A percentile compares a stretch with the other conserved stretches of the same genome.
Evolutionary conservation across 2,888 invertebrate species (phyloP).

Genomic region (Melanargia galathea): DNA sequence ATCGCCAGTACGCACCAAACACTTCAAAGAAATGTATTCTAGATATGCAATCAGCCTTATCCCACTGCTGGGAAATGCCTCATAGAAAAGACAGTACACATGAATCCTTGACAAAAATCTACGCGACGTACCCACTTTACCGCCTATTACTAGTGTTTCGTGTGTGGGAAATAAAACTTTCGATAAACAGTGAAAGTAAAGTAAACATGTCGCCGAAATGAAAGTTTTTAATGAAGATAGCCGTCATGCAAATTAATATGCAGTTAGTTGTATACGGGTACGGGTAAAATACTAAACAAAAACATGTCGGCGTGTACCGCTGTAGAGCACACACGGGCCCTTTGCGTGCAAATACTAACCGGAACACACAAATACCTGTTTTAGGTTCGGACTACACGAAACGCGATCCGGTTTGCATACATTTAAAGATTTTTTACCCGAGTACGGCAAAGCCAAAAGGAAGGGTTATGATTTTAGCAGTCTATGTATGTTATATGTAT

Average conservation of each 20-base stretch:
- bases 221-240: slow-evolving; percentile 13
- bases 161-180: slow-evolving; percentile 10
- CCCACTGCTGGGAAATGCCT: background rate
- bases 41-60: too few relatives aligned
- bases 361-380: slow-evolving; percentile 31
- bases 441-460: too few relatives aligned
- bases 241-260: slow-evolving; percentile 24
- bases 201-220: slow-evolving; percentile 22
- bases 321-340: background rate
- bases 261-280: slow-evolving; percentile 11
- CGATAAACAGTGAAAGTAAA: slow-evolving; percentile 19
- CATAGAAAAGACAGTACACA: background rate
- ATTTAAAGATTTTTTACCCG: too few relatives aligned
- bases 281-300: slow-evolving; percentile 7
- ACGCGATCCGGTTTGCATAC: background rate
- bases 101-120: background rate
- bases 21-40: too few relatives aligned
- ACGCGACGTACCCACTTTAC: too few relatives aligned
- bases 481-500: too few relatives aligned
- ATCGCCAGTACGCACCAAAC: too few relatives aligned
- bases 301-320: slow-evolving; percentile 5
- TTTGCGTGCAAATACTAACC: slow-evolving; percentile 21
- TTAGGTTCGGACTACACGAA: slow-evolving; percentile 2
- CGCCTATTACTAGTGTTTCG: background rate
- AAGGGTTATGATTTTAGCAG: too few relatives aligned